A percentile compares a stretch with the other conserved stretches of the same genome.
Evolutionary conservation across 2,888 invertebrate species (phyloP).

Genomic region (Lydus trimaculatus): DNA sequence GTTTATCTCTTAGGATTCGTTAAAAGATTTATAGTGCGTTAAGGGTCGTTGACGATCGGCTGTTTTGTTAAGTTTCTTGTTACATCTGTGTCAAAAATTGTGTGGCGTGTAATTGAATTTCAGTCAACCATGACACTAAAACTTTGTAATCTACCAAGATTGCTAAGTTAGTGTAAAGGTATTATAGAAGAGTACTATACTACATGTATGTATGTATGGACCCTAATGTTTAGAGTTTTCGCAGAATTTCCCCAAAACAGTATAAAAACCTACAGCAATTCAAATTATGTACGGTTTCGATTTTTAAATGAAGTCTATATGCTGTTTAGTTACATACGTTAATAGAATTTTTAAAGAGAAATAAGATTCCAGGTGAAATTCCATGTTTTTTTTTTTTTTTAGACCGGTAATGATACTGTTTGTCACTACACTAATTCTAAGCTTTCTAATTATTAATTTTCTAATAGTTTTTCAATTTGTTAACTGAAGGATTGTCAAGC

Average conservation of each 20-base stretch:
- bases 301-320: no score
- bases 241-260: no score
- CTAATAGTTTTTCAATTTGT: neutral
- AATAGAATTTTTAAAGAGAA: neutral
- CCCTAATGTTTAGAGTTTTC: no score
- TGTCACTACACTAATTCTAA: neutral
- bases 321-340: neutral
- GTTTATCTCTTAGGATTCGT: neutral
- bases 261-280: no score
- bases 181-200: no score
- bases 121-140: neutral
- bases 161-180: no score
- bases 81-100: neutral
- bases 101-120: neutral
- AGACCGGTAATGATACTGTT: neutral
- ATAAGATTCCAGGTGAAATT: neutral
- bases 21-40: neutral
- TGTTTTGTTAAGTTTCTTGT: neutral
- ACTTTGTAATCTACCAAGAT: neutral
- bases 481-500: neutral
- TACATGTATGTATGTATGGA: no score
- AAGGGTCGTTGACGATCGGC: neutral
- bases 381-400: neutral
- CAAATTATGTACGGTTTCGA: no score
- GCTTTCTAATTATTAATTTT: neutral